phyloP scores from a whole-genome alignment of 2,888 invertebrate species.

The Lepidochitona cinerea region DNA sequence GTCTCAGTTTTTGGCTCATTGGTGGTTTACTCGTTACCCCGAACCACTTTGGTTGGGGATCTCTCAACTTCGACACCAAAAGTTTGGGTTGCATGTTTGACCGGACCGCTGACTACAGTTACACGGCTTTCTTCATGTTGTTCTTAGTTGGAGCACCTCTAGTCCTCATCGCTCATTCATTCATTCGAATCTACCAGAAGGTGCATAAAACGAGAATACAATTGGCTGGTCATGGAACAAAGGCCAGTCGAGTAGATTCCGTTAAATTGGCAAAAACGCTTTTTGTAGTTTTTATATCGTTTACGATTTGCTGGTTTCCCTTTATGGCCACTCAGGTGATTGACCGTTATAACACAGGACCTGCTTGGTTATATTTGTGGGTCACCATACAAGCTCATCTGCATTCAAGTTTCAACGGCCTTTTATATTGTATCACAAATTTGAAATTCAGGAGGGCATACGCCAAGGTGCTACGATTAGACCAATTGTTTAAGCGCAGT shows the following conservation, averaged over 20 bases:
- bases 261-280: constrained; percentile 7
- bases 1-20: background rate
- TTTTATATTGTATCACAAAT: background rate
- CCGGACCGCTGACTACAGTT: constrained; percentile 3
- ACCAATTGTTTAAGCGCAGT: background rate
- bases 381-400: constrained; percentile 23
- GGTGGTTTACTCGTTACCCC: background rate
- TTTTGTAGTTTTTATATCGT: constrained; percentile 19
- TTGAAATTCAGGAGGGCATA: background rate
- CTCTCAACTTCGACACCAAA: background rate
- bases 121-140: background rate
- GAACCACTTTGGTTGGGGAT: background rate
- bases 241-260: background rate
- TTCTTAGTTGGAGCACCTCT: constrained; percentile 2
- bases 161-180: background rate
- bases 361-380: constrained; percentile 22
- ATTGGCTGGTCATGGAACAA: background rate
- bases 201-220: background rate
- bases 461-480: background rate
- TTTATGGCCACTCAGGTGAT: constrained; percentile 9
- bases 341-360: constrained; percentile 9
- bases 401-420: constrained; percentile 16
- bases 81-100: constrained; percentile 3
- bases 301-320: constrained; percentile 26
- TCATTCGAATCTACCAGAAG: background rate